Conservation (phyloP, 2,797 vertebrate species). For the Melanotaenia maccullochi region DNA sequence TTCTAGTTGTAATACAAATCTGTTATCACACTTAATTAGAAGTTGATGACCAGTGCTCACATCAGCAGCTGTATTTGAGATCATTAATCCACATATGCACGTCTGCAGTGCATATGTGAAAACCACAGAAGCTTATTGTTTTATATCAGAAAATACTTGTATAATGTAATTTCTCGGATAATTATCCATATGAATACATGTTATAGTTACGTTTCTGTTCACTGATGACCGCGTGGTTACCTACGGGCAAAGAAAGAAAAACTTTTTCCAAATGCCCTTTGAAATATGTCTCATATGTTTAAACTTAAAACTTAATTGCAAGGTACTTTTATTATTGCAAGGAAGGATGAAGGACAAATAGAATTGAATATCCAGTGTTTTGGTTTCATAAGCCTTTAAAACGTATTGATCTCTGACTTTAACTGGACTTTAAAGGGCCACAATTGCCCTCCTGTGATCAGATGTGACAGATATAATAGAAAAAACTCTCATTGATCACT, state of each 20-base stretch:
- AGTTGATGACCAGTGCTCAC: not conserved
- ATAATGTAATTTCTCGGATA: too few relatives aligned
- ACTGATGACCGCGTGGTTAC: too few relatives aligned
- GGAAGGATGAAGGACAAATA: not conserved
- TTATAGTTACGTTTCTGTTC: too few relatives aligned
- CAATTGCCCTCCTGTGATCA: not conserved
- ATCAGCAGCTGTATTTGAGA: not conserved
- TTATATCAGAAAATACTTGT: too few relatives aligned
- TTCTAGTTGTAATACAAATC: not conserved
- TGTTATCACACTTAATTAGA: not conserved
- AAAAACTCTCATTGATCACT: not conserved
- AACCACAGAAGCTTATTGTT: too few relatives aligned
- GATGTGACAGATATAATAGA: too few relatives aligned
- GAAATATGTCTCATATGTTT: too few relatives aligned
- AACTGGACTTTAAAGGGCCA: not conserved
- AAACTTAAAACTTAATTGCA: not conserved
- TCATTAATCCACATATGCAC: not conserved
- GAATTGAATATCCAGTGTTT: not conserved
- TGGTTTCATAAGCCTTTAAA: not conserved
- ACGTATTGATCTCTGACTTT: not conserved
- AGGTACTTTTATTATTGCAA: not conserved
- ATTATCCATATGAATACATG: too few relatives aligned
- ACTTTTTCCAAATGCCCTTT: too few relatives aligned
- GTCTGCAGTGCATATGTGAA: too few relatives aligned
- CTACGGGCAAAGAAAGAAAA: too few relatives aligned